These are phyloP conservation scores for Palythoa caribaeorum DNA, from an alignment of 92 coral and sea anemone genomes.

Conservation along the genomic window DNA sequence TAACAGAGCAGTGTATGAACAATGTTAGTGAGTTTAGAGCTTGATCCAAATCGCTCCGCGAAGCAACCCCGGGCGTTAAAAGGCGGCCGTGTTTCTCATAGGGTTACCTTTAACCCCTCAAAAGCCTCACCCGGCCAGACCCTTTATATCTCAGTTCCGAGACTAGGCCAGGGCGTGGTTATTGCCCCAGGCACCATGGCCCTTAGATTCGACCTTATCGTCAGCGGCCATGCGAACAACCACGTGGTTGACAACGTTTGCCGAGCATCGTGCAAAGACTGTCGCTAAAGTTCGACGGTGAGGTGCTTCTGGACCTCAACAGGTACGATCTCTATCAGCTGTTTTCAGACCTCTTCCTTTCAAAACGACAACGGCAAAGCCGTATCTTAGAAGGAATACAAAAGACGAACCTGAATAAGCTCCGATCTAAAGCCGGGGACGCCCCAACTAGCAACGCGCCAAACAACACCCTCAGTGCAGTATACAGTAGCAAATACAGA, in stretches of 20 bases:
- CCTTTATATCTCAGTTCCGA: constrained; percentile 2
- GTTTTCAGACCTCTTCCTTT: background rate
- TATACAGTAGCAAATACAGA: background rate
- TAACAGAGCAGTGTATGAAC: background rate
- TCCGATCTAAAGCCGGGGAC: background rate
- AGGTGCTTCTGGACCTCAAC: background rate
- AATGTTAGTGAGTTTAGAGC: background rate
- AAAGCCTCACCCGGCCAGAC: constrained; percentile 35
- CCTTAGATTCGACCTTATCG: constrained; percentile 26
- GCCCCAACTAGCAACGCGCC: background rate
- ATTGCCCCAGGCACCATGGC: constrained; percentile 29
- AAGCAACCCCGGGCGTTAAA: constrained; percentile 6
- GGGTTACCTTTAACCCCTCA: constrained; percentile 36
- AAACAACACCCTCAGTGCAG: background rate
- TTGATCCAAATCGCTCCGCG: background rate
- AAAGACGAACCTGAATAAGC: background rate
- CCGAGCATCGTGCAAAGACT: constrained; percentile 33
- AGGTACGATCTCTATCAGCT: background rate
- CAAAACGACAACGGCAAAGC: background rate
- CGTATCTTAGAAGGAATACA: background rate
- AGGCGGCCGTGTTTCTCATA: background rate
- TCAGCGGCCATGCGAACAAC: constrained; percentile 32
- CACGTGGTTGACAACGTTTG: constrained; percentile 21
- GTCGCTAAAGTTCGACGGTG: constrained; percentile 17
- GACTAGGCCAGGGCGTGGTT: constrained; percentile 29